These are phyloP conservation scores for Hybos culiciformis DNA, from an alignment of 2,888 invertebrate genomes.

Conservation along the genomic window DNA sequence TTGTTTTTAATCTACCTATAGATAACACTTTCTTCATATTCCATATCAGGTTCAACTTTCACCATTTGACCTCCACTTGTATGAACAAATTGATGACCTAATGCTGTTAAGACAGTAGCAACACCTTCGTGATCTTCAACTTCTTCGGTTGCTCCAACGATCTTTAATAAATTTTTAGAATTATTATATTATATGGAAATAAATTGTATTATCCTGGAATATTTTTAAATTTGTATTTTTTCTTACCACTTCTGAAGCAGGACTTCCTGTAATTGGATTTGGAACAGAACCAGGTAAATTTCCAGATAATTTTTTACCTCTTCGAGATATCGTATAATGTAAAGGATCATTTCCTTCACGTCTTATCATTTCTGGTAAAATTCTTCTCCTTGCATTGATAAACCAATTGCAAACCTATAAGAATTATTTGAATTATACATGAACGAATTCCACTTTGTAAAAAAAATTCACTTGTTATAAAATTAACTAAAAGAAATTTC, in stretches of 20 bases:
- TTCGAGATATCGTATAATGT: constrained; percentile 85
- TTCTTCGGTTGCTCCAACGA: constrained; percentile 35
- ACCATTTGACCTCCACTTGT: constrained; percentile 31
- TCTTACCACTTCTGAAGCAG: constrained; percentile 34
- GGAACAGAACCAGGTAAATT: constrained; percentile 19
- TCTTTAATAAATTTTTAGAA: constrained; percentile 16
- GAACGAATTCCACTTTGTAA: not conserved
- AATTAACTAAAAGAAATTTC: constrained; percentile 8
- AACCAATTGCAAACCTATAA: constrained; percentile 83
- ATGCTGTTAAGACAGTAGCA: constrained; percentile 31
- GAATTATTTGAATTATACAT: constrained; percentile 2
- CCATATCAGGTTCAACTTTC: constrained; percentile 34
- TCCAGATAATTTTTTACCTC: constrained; percentile 55
- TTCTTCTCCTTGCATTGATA: constrained; percentile 83
- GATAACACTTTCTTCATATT: constrained; percentile 34
- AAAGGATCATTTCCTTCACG: constrained; percentile 84
- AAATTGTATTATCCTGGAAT: not conserved
- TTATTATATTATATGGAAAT: not conserved
- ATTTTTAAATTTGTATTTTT: constrained; percentile 1
- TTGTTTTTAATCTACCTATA: constrained; percentile 27
- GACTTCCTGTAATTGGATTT: constrained; percentile 33
- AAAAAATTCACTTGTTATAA: not conserved
- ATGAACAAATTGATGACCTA: constrained; percentile 32
- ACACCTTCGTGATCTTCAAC: constrained; percentile 35
- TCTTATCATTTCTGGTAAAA: constrained; percentile 85